Base-by-base conservation (phyloP, 2,113 vertebrate species). In the Ginglymostoma cirratum region DNA sequence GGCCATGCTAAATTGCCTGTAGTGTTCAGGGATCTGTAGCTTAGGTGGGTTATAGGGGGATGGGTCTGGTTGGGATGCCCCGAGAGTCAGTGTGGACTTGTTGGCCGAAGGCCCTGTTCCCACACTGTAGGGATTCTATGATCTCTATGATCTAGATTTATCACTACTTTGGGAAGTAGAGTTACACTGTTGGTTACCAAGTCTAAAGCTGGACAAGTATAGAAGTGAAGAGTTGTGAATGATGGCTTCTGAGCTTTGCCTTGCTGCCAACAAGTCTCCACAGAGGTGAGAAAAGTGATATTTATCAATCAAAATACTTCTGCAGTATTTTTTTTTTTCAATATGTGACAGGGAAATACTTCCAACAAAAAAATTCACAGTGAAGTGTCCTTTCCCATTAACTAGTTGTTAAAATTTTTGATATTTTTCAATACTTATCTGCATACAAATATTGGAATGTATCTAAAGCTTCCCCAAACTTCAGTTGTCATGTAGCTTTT, bases 241-340 rank as follows among this genome's bases (percentile, higher is more conserved):
- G 34, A 93, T 93, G 61, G 19, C n/a, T 38, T 66, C 61, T n/a
- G 89, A 65, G 61, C n/a, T 66, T 93, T 65, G 89, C n/a, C 21
- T 67, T 93, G 61, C 89, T 93, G 61, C 61, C 89, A 23, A n/a
- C 61, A 67, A 93, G 61, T 66, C 89, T 93, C 95, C 45, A 95
- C 2, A n/a, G 45, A 95, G 52, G 34, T 78, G 69, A 66, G 30
- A n/a, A 95, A 85, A 55, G 52, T 55, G 42, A 42, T 95, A 34
- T 52, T 78, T 76, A 45, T 95, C 55, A 85, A 52, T n/a, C 7
- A 38, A 34, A 52, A 55, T 95, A 55, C 34, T 76, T 96, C 66
- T 27, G 27, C 94, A 38, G 15, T 96, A 14, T 42, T 0, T 66
- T 45, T 69, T 45, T 69, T 87, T 42, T 65, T 93, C 61, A 38